Base-by-base conservation (phyloP, 1,140 invertebrate species). In the Pachypsylla venusta region DNA sequence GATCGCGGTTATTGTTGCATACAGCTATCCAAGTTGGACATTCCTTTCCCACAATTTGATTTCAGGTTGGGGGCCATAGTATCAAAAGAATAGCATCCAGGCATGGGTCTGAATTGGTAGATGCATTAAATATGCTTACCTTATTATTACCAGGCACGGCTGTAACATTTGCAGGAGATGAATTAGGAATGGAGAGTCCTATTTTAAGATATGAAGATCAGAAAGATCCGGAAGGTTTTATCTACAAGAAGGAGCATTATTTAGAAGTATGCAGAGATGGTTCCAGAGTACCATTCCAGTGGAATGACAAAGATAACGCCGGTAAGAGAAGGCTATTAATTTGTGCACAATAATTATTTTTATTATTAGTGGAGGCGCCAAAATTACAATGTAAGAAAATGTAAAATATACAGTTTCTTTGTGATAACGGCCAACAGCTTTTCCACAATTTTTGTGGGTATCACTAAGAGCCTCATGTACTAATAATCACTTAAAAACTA, bases 151-250 rank as follows among this genome's bases (percentile, higher is more conserved):
- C 87, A 19, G 89, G 89, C 12, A 79, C 77, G 4, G 75, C 79
- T 1, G 75, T 88, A 0, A 81, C 80, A 53, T 90, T 89, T 67
- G 81, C 88, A 70, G 88, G 84, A 1, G 84, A 87, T 67, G 84
- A 87, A 66, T 78, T 87, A 57, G 86, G 80, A 1, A 88, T 89
- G 83, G 71, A 75, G 1, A 77, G 87, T 73, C 74, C 75, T 0
- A 69, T 66, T 54, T 70, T 83, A 0, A 73, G 69, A 54, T 79
- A 72, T 70, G 72, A 75, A 58, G 73, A 78, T 62, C 75, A 75
- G 0, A 56, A 72, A 2, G 76, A 78, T 63, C 76, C 77, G 0
- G 65, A 67, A 2, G 61, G 58, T 1, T 24, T 5, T 22, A 24
- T 20, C 13, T 25, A 54, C 77, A 74, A n/a, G 28, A 74, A 74